Evolutionary conservation across 2,888 invertebrate genomes (phyloP), one percentile per base, ranked within the genome.

Genomic region (Cantharis lateralis): DNA sequence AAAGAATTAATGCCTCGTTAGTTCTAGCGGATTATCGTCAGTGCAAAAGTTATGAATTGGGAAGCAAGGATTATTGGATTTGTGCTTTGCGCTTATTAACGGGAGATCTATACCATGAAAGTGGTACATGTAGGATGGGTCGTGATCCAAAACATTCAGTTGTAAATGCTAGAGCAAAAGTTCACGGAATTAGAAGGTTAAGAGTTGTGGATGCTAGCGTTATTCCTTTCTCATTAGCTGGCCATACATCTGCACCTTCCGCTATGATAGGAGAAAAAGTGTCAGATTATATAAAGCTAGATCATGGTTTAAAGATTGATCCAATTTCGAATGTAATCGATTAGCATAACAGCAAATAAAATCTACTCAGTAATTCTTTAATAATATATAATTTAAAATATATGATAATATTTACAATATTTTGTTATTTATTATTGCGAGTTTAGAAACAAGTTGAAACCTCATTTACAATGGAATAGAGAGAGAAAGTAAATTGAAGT

Each of bases 101-200:
- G 9, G n/a, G 64, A 28, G 18, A 70, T 68, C 2, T 77, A n/a
- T 80, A 62, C 15, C 81, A 82, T 77, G 76, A 80, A 10, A 69
- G 81, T 13, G 75, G 80, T 3, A 79, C 81, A 0, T 81, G 81
- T 68, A 79, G 78, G 13, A 82, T 82, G 81, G 80, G 80, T 10
- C 76, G 64, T n/a, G 68, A 63, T 71, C 77, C 78, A 3, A 32
- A 69, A 62, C 79, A 79, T 0, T 80, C 75, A 2, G 82, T 82
- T 3, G 77, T 78, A 11, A 63, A 79, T 62, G n/a, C 61, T 11
- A 26, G 32, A 16, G 28, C 77, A n/a, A 83, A 92, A 90, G 92
- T 93, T 24, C 91, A 92, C 85, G 93, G 93, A 0, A 87, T 94
- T 1, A 91, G 91, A 83, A 88, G 92, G 0, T 88, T 94, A 20